Percentiles rank a stretch among this genome's conserved stretches.
Conservation (phyloP, 2,797 vertebrate genomes). For the Dryobates pubescens region DNA sequence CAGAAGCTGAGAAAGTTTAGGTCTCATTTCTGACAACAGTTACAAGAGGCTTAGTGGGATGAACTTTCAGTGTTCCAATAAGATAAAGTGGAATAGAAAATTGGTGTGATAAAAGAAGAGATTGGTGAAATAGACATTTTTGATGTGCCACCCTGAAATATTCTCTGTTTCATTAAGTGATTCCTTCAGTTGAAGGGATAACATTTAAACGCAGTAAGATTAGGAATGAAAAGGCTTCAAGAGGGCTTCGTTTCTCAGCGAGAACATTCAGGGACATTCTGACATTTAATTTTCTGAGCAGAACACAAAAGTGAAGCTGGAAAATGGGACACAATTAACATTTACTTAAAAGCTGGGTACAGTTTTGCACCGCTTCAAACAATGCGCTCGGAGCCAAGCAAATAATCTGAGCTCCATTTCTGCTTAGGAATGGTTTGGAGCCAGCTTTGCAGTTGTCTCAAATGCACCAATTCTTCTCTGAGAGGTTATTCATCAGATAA, state of each 20-base stretch:
- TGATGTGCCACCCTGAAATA: slow-evolving; percentile 4
- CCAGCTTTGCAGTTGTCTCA: background rate
- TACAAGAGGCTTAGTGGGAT: background rate
- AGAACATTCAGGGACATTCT: slow-evolving; percentile 16
- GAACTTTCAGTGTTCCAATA: background rate
- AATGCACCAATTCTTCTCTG: background rate
- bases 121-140: background rate
- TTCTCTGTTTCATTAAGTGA: background rate
- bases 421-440: background rate
- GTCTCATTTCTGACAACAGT: background rate
- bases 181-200: slow-evolving; percentile 24
- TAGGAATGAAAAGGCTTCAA: slow-evolving; percentile 35
- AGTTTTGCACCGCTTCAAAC: background rate
- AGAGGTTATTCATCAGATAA: slow-evolving; percentile 36
- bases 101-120: background rate
- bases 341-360: background rate
- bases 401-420: background rate
- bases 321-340: slow-evolving; percentile 47
- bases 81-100: background rate
- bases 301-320: background rate
- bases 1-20: background rate
- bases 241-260: slow-evolving; percentile 40
- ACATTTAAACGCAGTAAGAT: slow-evolving; percentile 24
- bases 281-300: slow-evolving; percentile 59
- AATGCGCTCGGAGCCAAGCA: background rate